Evolutionary conservation across 2,888 invertebrate genomes (phyloP).

Genomic region (Ernsta delagoae): DNA sequence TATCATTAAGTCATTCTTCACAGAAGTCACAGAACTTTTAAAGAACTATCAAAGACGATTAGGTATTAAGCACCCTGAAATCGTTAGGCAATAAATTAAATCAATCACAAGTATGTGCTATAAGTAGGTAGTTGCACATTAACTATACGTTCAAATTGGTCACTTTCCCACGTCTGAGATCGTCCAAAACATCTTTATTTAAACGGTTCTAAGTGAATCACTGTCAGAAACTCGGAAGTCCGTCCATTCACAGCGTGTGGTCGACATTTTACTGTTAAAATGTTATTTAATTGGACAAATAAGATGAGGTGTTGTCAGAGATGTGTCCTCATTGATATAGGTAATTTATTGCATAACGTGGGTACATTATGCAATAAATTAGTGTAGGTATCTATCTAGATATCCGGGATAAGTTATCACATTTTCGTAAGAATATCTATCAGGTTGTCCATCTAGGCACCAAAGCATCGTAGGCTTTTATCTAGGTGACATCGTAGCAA

Average conservation of each 20-base stretch:
- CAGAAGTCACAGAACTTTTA: too few relatives aligned
- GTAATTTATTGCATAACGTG: slow-evolving; percentile 37
- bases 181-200: not conserved
- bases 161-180: slow-evolving; percentile 61
- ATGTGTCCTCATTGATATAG: too few relatives aligned
- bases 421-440: not conserved
- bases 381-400: not conserved
- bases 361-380: too few relatives aligned
- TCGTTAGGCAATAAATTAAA: slow-evolving; percentile 27
- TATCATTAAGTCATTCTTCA: too few relatives aligned
- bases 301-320: slow-evolving; percentile 47
- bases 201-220: slow-evolving; percentile 12
- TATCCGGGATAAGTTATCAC: not conserved
- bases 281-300: slow-evolving; percentile 50
- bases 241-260: slow-evolving; percentile 45
- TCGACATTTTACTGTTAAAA: slow-evolving; percentile 38
- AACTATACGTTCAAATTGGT: slow-evolving; percentile 51
- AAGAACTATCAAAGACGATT: too few relatives aligned
- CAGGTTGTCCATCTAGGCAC: too few relatives aligned
- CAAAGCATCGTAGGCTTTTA: too few relatives aligned
- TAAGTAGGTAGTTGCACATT: not conserved
- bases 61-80: too few relatives aligned
- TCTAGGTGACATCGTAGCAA: too few relatives aligned
- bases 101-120: slow-evolving; percentile 6
- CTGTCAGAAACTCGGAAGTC: slow-evolving; percentile 57